Percentiles rank a stretch among this genome's conserved stretches.
Evolutionary conservation across 2,113 vertebrate species (phyloP).

Genomic region (Octodon degus): DNA sequence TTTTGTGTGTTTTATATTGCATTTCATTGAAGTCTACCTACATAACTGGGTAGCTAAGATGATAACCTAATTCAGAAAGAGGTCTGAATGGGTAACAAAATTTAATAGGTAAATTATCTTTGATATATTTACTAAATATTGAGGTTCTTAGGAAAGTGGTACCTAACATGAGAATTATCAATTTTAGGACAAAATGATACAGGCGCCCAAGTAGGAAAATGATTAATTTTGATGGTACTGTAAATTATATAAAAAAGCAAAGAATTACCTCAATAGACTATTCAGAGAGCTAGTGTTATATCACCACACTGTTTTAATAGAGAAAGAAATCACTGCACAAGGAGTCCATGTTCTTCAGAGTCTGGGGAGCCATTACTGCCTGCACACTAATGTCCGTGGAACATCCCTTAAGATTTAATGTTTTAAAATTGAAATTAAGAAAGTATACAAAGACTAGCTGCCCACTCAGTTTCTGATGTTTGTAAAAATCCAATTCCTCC

Average conservation of each 20-base stretch:
- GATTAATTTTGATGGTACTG: neutral
- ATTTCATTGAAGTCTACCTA: constrained; percentile 4
- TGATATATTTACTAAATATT: constrained; percentile 9
- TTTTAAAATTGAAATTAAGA: constrained; percentile 43
- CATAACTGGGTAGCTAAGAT: neutral
- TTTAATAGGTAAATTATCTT: neutral
- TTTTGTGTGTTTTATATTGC: neutral
- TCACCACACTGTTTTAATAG: neutral
- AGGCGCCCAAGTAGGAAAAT: neutral
- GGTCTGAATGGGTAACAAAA: neutral
- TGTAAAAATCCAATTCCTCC: constrained; percentile 54
- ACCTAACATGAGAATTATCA: neutral
- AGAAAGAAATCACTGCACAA: neutral
- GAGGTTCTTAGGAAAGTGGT: neutral
- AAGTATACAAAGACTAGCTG: constrained; percentile 50
- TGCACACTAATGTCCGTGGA: neutral
- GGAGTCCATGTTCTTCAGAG: neutral
- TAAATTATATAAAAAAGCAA: neutral
- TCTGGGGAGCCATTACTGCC: neutral
- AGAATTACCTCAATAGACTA: neutral
- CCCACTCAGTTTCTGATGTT: constrained; percentile 28
- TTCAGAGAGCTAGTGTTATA: neutral
- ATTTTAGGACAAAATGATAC: neutral
- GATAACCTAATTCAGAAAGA: neutral
- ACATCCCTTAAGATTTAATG: neutral